Base-by-base conservation (phyloP, 2,113 vertebrate species). In the Anarrhichthys ocellatus region DNA sequence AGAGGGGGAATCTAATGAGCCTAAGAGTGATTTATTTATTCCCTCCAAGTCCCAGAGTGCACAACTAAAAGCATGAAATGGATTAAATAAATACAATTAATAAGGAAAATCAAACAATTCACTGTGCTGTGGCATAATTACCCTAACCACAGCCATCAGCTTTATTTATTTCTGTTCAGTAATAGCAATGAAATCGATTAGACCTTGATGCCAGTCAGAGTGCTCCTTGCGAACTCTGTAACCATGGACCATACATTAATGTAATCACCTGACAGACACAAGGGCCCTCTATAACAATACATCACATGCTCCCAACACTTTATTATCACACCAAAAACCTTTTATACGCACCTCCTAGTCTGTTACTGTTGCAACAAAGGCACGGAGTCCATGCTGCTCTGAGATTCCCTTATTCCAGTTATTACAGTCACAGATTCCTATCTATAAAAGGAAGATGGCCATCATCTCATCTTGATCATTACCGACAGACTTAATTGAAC, bases 81-180 rank as follows among this genome's bases (percentile, higher is more conserved):
- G 93, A 95, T 95, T 95, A 96, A 95, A 95, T 95, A 95, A 96
- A 96, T 94, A 95, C 93, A 95, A 95, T 94, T 94, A 95, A 95
- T 95, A 95, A 93, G 92, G 91, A 92, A 93, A 92, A 94, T 95
- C 94, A 93, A 94, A 94, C 93, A 93, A 95, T 95, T 92, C 93
- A 93, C 92, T 93, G 92, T 91, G 92, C 93, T 87, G 92, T 89
- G 90, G 90, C 89, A 88, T 95, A 95, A 95, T 96, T 95, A 95
- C 90, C 93, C 90, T 78, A 93, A 93, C 93, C 93, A 86, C 89
- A 84, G 91, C 93, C 92, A 93, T 94, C 91, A 93, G 92, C 94
- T 92, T 94, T 94, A 93, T 95, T 95, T 94, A 95, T 95, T 95
- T 90, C 92, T 88, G 89, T 94, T 93, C 90, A 81, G 91, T 95